These are phyloP conservation scores for Corydoras maculifer DNA, from an alignment of 2,113 vertebrate species.

Conservation along the genomic window DNA sequence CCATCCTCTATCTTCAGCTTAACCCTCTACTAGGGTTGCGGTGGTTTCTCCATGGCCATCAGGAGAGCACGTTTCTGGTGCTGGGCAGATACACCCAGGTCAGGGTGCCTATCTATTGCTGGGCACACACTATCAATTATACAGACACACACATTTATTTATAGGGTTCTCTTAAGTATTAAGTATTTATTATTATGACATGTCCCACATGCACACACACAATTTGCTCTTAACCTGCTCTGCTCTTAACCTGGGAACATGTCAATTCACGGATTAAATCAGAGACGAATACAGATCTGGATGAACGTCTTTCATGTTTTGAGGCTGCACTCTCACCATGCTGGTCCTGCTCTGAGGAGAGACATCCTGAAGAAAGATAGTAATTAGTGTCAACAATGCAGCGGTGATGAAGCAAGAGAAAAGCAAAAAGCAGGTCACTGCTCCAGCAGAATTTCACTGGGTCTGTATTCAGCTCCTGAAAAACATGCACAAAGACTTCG, in stretches of 20 bases:
- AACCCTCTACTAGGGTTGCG: neutral
- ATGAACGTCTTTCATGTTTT: slow-evolving; percentile 27
- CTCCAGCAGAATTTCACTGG: neutral
- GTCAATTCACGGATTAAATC: slow-evolving; percentile 38
- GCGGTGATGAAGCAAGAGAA: slow-evolving; percentile 7
- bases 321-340: neutral
- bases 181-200: slow-evolving; percentile 29
- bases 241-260: slow-evolving; percentile 20
- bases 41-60: too few species aligned
- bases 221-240: slow-evolving; percentile 18
- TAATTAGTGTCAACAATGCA: slow-evolving; percentile 30
- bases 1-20: slow-evolving; percentile 17
- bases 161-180: too few species aligned
- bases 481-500: neutral
- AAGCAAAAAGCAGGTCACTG: slow-evolving; percentile 6
- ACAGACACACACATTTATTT: too few species aligned
- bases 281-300: slow-evolving; percentile 33
- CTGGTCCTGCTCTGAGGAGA: slow-evolving; percentile 6
- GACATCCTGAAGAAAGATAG: slow-evolving; percentile 20
- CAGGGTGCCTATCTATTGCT: too few species aligned
- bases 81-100: too few species aligned
- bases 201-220: slow-evolving; percentile 16
- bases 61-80: too few species aligned
- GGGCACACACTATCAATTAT: too few species aligned
- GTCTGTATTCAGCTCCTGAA: neutral